These are phyloP conservation scores for Rhabdornis inornatus DNA, from an alignment of 2,113 vertebrate genomes.

Conservation along the genomic window DNA sequence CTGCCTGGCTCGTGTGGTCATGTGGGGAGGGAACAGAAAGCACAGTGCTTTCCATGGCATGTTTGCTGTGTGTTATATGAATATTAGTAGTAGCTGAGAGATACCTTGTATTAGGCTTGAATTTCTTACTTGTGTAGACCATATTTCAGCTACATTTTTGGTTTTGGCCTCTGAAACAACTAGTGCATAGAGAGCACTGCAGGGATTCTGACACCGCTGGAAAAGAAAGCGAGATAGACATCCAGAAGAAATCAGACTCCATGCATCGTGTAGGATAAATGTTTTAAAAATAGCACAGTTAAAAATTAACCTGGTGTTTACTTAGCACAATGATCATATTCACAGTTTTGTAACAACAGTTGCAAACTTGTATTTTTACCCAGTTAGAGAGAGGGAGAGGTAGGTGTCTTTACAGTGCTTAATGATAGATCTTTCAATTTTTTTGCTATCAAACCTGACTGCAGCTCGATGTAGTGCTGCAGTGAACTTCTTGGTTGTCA, in stretches of 20 bases:
- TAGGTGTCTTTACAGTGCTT: not conserved
- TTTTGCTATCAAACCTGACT: not conserved
- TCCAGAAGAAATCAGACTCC: not conserved
- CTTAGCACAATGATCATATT: not conserved
- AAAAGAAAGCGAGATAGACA: not conserved
- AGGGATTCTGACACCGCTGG: not conserved
- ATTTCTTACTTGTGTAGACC: not conserved
- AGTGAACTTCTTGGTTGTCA: not conserved
- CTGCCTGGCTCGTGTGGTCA: not conserved
- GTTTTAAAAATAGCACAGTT: not conserved
- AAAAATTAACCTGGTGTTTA: not conserved
- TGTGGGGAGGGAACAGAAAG: not conserved
- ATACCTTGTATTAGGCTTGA: not conserved
- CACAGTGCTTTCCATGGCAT: not conserved
- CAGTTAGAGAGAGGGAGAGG: not conserved
- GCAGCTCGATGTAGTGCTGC: not conserved
- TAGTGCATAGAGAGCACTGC: not conserved
- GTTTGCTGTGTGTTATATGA: not conserved
- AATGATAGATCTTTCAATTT: not conserved
- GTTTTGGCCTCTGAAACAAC: not conserved
- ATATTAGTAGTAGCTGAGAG: not conserved
- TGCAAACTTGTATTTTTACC: not conserved
- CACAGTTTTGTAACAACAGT: not conserved
- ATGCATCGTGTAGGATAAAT: not conserved
- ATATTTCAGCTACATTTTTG: not conserved